Evolutionary conservation across 1,140 invertebrate species (phyloP).

Genomic region (Oryctes rhinoceros): DNA sequence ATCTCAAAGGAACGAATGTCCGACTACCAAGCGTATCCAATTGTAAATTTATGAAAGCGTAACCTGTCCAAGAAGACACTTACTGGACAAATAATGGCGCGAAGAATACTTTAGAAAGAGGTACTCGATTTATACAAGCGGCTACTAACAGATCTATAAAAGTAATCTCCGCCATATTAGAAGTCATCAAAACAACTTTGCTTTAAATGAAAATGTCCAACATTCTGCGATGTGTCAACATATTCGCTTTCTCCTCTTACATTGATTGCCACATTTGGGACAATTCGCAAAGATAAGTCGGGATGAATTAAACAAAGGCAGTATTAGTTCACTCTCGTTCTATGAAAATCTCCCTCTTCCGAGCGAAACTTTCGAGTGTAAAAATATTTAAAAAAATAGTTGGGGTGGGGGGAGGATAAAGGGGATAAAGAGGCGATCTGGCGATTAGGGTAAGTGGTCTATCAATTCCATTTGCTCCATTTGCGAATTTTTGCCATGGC

Average conservation of each 20-base stretch:
- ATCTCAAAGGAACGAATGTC: slow-evolving; percentile 95
- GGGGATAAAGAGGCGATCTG: too few relatives aligned
- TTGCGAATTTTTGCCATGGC: too few relatives aligned
- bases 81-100: slow-evolving; percentile 77
- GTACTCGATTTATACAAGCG: slow-evolving; percentile 93
- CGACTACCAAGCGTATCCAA: slow-evolving; percentile 95
- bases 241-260: slow-evolving; percentile 97
- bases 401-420: too few relatives aligned
- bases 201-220: slow-evolving; percentile 90
- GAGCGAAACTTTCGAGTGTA: too few relatives aligned
- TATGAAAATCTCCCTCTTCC: too few relatives aligned
- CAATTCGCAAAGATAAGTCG: slow-evolving; percentile 90
- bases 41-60: slow-evolving; percentile 97
- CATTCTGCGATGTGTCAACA: slow-evolving; percentile 97
- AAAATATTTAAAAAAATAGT: too few relatives aligned
- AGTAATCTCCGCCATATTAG: slow-evolving; percentile 89
- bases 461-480: too few relatives aligned
- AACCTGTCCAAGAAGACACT: slow-evolving; percentile 97
- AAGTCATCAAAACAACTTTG: slow-evolving; percentile 99
- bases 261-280: slow-evolving; percentile 91
- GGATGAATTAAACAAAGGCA: slow-evolving; percentile 84
- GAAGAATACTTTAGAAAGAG: slow-evolving; percentile 95
- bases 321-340: slow-evolving; percentile 62
- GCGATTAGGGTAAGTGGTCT: too few relatives aligned
- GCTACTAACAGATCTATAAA: slow-evolving; percentile 94